Percentiles rank a stretch among this genome's conserved stretches.
Conservation (phyloP, 2,113 vertebrate species). For the Apodemus sylvaticus region DNA sequence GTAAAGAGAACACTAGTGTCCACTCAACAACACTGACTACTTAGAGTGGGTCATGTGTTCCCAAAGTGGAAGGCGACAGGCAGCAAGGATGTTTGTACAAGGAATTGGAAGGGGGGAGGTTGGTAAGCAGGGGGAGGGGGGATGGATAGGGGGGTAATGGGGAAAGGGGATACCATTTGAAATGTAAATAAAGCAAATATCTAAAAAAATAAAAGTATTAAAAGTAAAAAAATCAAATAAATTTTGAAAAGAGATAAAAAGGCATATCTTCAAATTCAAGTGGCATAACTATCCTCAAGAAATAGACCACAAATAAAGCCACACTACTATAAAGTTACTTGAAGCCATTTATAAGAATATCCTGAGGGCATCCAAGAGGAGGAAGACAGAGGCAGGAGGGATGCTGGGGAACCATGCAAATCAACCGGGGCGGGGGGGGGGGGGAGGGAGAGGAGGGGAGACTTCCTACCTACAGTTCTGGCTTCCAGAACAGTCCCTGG, state of each 20-base stretch:
- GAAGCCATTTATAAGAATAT: not conserved
- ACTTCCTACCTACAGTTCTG: too few relatives aligned
- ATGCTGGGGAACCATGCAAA: not conserved
- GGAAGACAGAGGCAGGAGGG: not conserved
- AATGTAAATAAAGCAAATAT: too few relatives aligned
- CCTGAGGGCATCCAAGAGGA: not conserved
- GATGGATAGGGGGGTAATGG: too few relatives aligned
- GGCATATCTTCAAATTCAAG: not conserved
- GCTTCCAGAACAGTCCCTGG: not conserved
- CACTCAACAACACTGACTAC: not conserved
- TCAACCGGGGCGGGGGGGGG: not conserved
- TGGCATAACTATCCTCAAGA: not conserved
- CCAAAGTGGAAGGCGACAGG: not conserved
- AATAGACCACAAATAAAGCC: not conserved
- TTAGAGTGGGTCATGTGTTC: not conserved
- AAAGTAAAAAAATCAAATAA: too few relatives aligned
- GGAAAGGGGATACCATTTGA: too few relatives aligned
- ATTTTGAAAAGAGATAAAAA: not conserved
- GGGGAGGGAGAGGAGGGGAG: fast-evolving
- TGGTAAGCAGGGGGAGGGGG: too few relatives aligned
- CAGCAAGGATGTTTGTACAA: not conserved
- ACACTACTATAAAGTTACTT: not conserved
- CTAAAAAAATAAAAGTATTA: too few relatives aligned
- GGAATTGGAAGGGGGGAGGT: too few relatives aligned
- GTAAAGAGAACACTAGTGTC: not conserved